These are phyloP conservation scores for Tinamus guttatus DNA, from an alignment of 2,113 vertebrate genomes.

Conservation along the genomic window DNA sequence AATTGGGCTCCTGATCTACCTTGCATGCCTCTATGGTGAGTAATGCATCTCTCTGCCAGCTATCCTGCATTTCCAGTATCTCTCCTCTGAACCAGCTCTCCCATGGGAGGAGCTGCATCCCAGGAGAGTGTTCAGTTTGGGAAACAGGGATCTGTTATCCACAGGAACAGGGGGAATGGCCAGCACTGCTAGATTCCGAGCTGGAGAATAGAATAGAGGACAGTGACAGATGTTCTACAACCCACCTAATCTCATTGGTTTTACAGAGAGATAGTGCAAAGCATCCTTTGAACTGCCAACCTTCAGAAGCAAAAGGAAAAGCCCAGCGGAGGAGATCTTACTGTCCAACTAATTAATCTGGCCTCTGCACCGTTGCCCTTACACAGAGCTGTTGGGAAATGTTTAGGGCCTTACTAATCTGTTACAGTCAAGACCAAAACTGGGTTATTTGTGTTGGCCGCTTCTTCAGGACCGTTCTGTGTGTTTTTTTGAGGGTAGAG, in stretches of 20 bases:
- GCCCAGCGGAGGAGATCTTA: fast-evolving
- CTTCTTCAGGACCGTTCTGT: background rate
- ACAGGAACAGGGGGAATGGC: background rate
- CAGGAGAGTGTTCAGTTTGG: no score
- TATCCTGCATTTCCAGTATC: background rate
- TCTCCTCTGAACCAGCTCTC: background rate
- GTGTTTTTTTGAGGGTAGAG: background rate
- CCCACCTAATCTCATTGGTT: no score
- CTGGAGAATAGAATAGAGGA: background rate
- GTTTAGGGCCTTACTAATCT: background rate
- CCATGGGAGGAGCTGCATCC: background rate
- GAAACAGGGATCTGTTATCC: background rate
- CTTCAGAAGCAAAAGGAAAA: background rate
- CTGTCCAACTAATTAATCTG: background rate
- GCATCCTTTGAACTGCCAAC: background rate
- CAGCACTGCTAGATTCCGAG: background rate
- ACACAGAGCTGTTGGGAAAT: background rate
- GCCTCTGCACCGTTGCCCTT: background rate
- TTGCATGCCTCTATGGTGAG: background rate
- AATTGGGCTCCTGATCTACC: background rate
- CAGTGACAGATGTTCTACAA: background rate
- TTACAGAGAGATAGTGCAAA: background rate
- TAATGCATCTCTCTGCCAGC: background rate
- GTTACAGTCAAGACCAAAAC: background rate
- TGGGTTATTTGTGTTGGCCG: background rate